Conservation (phyloP, 2,113 vertebrate genomes). For the Boleophthalmus pectinirostris region DNA sequence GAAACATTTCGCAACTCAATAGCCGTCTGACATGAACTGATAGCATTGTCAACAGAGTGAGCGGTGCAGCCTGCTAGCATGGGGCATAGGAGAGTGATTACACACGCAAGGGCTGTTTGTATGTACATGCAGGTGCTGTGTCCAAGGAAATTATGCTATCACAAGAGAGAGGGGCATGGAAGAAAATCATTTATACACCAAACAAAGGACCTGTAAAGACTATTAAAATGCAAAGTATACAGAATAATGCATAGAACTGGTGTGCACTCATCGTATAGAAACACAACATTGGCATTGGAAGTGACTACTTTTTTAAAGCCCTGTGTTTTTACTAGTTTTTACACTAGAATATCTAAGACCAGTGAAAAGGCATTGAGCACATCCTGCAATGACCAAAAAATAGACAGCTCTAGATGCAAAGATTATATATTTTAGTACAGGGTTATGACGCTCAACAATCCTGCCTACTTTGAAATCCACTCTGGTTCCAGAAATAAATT, state of each 20-base stretch:
- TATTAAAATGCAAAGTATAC: background rate
- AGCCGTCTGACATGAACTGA: constrained; percentile 61
- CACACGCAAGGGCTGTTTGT: constrained; percentile 42
- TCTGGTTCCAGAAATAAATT: too few species aligned
- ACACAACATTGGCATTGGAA: background rate
- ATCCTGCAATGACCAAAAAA: too few species aligned
- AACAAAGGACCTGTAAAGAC: background rate
- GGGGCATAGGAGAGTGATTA: constrained; percentile 40
- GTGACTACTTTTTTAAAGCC: too few species aligned
- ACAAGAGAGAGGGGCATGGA: constrained; percentile 8
- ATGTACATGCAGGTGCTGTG: constrained; percentile 33
- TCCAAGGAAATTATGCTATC: constrained; percentile 12
- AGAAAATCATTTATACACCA: background rate
- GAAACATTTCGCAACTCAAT: constrained; percentile 62
- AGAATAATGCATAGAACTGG: background rate
- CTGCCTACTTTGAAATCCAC: too few species aligned
- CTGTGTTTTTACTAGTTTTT: too few species aligned
- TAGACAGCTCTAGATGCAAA: too few species aligned
- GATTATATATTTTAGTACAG: too few species aligned
- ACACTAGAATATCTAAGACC: too few species aligned
- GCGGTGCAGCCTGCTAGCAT: constrained; percentile 39
- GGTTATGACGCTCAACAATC: too few species aligned
- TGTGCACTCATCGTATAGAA: background rate
- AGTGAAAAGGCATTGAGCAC: too few species aligned
- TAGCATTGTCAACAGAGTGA: constrained; percentile 54